Percentiles rank a stretch among this genome's conserved stretches.
Conservation (phyloP, 1,140 invertebrate genomes). For the Philaenus spumarius region DNA sequence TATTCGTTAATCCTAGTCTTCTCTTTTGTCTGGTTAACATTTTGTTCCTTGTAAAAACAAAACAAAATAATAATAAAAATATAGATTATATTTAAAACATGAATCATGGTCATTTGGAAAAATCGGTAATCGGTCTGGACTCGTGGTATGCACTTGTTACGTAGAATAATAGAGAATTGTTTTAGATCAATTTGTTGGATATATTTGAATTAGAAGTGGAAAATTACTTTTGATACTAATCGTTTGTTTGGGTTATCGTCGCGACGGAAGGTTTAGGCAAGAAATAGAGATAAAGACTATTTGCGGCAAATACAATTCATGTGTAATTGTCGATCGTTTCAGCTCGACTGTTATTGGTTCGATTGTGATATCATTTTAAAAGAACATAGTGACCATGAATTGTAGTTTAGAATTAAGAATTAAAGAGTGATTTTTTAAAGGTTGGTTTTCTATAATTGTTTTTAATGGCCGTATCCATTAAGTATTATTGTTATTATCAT, state of each 20-base stretch:
- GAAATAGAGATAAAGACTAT: neutral
- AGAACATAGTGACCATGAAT: too few relatives aligned
- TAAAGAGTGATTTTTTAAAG: too few relatives aligned
- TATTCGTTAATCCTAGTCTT: conserved; percentile 21
- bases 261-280: neutral
- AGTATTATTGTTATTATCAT: conserved; percentile 10
- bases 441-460: too few relatives aligned
- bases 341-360: too few relatives aligned
- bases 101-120: conserved; percentile 3
- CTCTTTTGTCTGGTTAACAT: neutral
- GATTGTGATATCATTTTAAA: too few relatives aligned
- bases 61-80: too few relatives aligned
- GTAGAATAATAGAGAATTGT: conserved; percentile 11
- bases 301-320: neutral
- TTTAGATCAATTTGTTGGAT: conserved; percentile 11
- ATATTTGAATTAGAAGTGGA: conserved; percentile 5
- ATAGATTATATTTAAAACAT: too few relatives aligned
- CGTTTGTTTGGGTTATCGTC: neutral
- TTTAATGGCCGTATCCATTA: too few relatives aligned
- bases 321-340: neutral
- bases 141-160: neutral
- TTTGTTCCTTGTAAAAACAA: neutral
- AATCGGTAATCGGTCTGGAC: neutral
- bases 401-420: too few relatives aligned
- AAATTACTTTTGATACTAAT: conserved; percentile 12